Base-by-base conservation (phyloP, 2,113 vertebrate species). In the Varanus salvator region DNA sequence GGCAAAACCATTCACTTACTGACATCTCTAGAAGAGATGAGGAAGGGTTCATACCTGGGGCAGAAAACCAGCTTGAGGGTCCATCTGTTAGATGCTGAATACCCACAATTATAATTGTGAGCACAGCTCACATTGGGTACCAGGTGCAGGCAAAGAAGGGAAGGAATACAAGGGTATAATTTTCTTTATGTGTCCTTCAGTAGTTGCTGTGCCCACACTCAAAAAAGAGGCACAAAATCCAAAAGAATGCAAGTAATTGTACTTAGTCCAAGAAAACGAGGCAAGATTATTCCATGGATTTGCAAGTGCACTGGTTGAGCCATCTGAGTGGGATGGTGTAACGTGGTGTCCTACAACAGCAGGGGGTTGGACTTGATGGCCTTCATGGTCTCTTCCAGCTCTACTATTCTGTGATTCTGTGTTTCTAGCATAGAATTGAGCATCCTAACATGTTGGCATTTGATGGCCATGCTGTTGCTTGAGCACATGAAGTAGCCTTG, bases 41-140 rank as follows among this genome's bases (percentile, higher is more conserved):
- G 19, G 83, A 71, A 85, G 27, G 83, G n/a, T 85, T 87, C 8
- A 87, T 19, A 84, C 54, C 80, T 84, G 87, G 29, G 27, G 87
- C 71, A 76, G 54, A 76, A 6, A 89, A 66, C 7, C 69, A 66
- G 71, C 54, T 76, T 64, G 54, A 89, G 21, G 34, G 64, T 50
- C 69, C 69, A 84, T 76, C 54, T 76, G 87, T 31, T 66, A 84
- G 71, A 23, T 76, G 7, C 25, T 0, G 2, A 31, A 64, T 78
- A 27, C 38, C 8, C 27, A 68, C 8, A 87, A 23, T 48, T 87
- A 21, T 66, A 19, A 64, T 64, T 66, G n/a, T 48, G 38, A 2
- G 8, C 38, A 48, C 52, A 71, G n/a, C 29, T 64, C 54, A 66
- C 29, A 76, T 89, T 89, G 21, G n/a, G 31, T 75, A 31, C 34